A percentile compares a stretch with the other conserved stretches of the same genome.
Evolutionary conservation across 2,113 vertebrate species (phyloP).

Genomic region (Erinaceus europaeus): DNA sequence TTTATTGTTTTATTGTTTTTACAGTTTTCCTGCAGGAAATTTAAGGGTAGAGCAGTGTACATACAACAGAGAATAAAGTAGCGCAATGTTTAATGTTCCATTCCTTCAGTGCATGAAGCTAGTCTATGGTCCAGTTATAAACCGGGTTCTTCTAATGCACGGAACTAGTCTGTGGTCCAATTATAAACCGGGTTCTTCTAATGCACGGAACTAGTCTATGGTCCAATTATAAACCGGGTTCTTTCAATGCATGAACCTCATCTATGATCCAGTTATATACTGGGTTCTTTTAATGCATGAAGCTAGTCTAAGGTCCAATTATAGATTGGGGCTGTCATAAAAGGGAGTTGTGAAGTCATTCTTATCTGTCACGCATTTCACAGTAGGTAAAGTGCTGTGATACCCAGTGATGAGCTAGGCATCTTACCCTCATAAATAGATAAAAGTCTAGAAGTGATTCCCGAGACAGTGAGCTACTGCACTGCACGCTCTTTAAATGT

Average conservation of each 20-base stretch:
- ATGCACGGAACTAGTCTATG: slow-evolving; percentile 21
- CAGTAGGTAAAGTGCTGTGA: background rate
- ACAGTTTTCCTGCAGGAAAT: background rate
- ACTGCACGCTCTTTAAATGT: background rate
- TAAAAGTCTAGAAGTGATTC: background rate
- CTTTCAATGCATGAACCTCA: slow-evolving; percentile 9
- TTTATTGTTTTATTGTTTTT: background rate
- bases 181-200: too few species aligned
- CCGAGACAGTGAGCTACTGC: background rate
- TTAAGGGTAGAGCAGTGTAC: background rate
- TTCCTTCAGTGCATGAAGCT: slow-evolving; percentile 22
- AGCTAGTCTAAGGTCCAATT: slow-evolving; percentile 20
- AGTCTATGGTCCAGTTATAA: too few species aligned
- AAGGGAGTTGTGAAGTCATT: background rate
- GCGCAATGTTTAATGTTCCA: slow-evolving; percentile 14
- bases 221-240: too few species aligned
- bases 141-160: slow-evolving; percentile 7
- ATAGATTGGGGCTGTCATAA: background rate
- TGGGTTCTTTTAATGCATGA: slow-evolving; percentile 19
- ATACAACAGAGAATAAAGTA: slow-evolving; percentile 29
- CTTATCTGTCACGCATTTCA: background rate
- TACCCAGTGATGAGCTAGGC: background rate
- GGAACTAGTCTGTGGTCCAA: slow-evolving; percentile 29
- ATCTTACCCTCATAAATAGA: background rate
- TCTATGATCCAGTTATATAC: too few species aligned